Base-by-base conservation (phyloP, 2,113 vertebrate species). In the Nycticryphes semicollaris region DNA sequence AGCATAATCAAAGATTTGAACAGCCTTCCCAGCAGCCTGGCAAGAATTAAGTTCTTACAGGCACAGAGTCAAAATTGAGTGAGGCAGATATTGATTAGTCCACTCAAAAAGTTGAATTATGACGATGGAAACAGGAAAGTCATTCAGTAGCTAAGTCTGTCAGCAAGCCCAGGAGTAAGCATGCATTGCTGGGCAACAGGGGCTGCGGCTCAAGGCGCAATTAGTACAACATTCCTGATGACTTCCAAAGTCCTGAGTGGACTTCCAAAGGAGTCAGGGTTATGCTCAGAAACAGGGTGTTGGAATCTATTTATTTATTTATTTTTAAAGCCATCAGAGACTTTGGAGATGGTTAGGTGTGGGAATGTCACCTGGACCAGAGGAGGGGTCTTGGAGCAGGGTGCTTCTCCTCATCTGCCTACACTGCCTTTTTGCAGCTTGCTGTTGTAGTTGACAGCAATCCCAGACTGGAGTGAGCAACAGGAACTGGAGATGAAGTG, bases 81-180 rank as follows among this genome's bases (percentile, higher is more conserved):
- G 67, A 92, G 63, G 70, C 70, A 70, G 70, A 73, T 95, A 93
- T 73, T 73, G 84, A 94, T 96, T 82, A 94, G 41, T 72, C 35
- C 17, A 10, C 67, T 85, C 48, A n/a, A 60, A 89, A 91, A 31
- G 47, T 4, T 87, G 77, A 89, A 82, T 90, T 89, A 72, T 60
- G 39, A 3, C 1, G 12, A 43, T 0, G 1, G 84, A 91, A 92
- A 53, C 2, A 4, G 28, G 74, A 17, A 92, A 56, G 66, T 64
- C 64, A 51, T 87, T 94, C 66, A 91, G 69, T 43, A 92, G 68
- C 50, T 37, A 20, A 39, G 74, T 39, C 54, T 83, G 37, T 41
- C 68, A 84, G 75, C 89, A 74, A 75, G 57, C 33, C 37, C 3
- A 0, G n/a, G 60, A 80, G 37, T 76, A 62, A 72, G 35, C 14